A percentile compares a stretch with the other conserved stretches of the same genome.
Conservation (phyloP, 2,888 invertebrate species). For the Phaedon cochleariae region DNA sequence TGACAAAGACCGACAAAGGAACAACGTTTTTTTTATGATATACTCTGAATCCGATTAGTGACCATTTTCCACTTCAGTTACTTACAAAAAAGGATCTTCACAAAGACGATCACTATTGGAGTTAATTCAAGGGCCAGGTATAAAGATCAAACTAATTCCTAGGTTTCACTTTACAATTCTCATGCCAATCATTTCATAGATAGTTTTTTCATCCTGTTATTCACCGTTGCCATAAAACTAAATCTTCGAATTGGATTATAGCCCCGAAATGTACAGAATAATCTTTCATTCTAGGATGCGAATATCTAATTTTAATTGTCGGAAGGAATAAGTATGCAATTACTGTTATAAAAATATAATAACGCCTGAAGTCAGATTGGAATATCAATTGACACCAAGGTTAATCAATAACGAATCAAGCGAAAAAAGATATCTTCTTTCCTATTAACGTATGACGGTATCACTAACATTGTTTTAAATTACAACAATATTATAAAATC, state of each 20-base stretch:
- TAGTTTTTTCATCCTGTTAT: background rate
- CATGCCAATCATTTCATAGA: slow-evolving; percentile 10
- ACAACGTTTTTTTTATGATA: background rate
- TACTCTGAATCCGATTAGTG: background rate
- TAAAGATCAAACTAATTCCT: background rate
- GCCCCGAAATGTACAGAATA: too few relatives aligned
- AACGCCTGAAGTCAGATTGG: background rate
- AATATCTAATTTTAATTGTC: too few relatives aligned
- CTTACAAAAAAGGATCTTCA: background rate
- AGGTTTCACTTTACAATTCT: background rate
- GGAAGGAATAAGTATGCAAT: too few relatives aligned
- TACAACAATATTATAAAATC: background rate
- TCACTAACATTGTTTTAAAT: background rate
- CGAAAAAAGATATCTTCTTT: background rate
- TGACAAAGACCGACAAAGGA: background rate
- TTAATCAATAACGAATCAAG: background rate
- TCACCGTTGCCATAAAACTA: background rate
- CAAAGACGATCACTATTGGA: background rate
- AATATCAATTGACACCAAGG: background rate
- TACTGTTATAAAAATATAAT: too few relatives aligned
- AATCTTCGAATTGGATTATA: too few relatives aligned
- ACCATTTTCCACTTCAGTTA: background rate
- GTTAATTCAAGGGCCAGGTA: background rate
- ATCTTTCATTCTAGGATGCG: too few relatives aligned
- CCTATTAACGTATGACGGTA: too few relatives aligned